Percentiles rank a stretch among this genome's conserved stretches.
Evolutionary conservation across 37 sponge, comb jelly and placozoan species (phyloP).

Genomic region (Ianthella basta): DNA sequence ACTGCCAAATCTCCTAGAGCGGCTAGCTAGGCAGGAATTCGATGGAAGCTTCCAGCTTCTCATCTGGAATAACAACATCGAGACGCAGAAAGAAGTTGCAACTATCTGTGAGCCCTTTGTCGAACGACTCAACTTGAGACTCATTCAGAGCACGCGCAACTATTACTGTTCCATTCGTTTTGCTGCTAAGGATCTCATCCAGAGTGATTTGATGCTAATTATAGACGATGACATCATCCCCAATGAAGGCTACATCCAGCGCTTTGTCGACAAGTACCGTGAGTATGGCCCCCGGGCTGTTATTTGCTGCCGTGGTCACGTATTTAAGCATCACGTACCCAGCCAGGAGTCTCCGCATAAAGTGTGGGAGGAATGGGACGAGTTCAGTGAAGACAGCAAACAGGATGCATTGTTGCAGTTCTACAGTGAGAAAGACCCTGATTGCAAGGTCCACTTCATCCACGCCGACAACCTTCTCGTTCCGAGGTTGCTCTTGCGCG

Average conservation of each 20-base stretch:
- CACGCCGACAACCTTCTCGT: conserved; percentile 72
- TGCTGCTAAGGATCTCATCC: conserved; percentile 56
- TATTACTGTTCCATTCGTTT: conserved; percentile 69
- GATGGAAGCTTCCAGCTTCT: conserved; percentile 49
- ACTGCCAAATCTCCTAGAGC: conserved; percentile 33
- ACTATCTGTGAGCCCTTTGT: conserved; percentile 29
- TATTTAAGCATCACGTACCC: conserved; percentile 36
- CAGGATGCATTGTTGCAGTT: background rate
- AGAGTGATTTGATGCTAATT: conserved; percentile 58
- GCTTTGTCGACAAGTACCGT: conserved; percentile 48
- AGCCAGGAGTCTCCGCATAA: conserved; percentile 56
- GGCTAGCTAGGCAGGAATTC: conserved; percentile 44
- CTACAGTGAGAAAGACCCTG: background rate
- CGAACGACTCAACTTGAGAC: conserved; percentile 42
- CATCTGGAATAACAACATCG: conserved; percentile 72
- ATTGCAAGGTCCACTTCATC: conserved; percentile 58
- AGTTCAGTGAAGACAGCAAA: conserved; percentile 32
- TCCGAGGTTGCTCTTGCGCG: conserved; percentile 38
- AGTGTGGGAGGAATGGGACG: conserved; percentile 46
- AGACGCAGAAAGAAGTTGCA: conserved; percentile 36
- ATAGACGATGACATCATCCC: conserved; percentile 75
- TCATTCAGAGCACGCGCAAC: conserved; percentile 66
- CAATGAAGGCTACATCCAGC: conserved; percentile 30
- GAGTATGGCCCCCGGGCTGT: conserved; percentile 64
- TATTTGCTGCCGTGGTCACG: conserved; percentile 66